phyloP scores from a whole-genome alignment of 2,113 vertebrate genomes.

The Hemicordylus capensis region DNA sequence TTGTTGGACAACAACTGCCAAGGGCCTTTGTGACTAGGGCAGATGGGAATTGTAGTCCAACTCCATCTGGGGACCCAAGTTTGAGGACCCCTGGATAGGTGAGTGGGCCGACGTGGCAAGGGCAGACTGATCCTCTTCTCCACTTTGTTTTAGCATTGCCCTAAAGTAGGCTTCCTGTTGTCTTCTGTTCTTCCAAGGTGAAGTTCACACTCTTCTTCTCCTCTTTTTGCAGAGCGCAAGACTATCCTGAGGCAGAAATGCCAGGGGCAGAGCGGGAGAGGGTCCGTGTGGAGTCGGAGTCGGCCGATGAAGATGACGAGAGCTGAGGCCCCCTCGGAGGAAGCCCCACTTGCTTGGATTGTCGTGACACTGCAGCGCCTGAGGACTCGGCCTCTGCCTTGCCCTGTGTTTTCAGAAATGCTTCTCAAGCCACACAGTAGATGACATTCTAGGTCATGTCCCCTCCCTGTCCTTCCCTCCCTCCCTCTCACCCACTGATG shows the following conservation, averaged over 20 bases:
- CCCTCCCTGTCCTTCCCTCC: neutral
- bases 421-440: slow-evolving; percentile 64
- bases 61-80: no score
- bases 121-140: no score
- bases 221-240: slow-evolving; percentile 48
- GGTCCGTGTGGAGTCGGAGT: slow-evolving; percentile 52
- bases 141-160: no score
- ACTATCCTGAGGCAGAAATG: slow-evolving; percentile 59
- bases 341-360: neutral
- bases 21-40: no score
- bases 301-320: slow-evolving; percentile 68
- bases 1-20: no score
- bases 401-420: slow-evolving; percentile 34
- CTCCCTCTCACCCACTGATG: neutral
- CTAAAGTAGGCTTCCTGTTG: no score
- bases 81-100: no score
- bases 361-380: neutral
- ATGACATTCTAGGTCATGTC: slow-evolving; percentile 54
- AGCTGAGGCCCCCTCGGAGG: slow-evolving; percentile 40
- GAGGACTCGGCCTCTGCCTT: neutral
- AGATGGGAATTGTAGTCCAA: no score
- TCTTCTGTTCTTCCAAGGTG: no score
- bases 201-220: no score
- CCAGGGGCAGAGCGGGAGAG: slow-evolving; percentile 43
- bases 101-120: no score